Percentiles rank a stretch among this genome's conserved stretches.
phyloP scores from a whole-genome alignment of 2,888 invertebrate genomes.

The Auanema freiburgensis region DNA sequence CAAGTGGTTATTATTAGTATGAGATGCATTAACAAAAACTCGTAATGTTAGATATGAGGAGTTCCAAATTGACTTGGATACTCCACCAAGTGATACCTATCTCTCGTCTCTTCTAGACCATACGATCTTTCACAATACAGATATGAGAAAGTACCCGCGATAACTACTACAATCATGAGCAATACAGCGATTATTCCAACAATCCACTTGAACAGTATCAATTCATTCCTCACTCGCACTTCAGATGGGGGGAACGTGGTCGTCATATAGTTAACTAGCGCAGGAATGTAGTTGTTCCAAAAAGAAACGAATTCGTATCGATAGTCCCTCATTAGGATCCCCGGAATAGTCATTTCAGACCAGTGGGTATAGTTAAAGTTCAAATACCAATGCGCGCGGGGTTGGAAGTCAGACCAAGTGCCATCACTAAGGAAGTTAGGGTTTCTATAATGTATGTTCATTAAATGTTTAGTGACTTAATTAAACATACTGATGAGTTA shows the following conservation, averaged over 20 bases:
- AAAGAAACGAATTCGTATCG: slow-evolving; percentile 56
- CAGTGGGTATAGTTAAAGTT: slow-evolving; percentile 59
- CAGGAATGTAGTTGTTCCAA: slow-evolving; percentile 63
- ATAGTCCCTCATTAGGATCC: slow-evolving; percentile 53
- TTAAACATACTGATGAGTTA: slow-evolving; percentile 46
- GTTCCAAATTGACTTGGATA: slow-evolving; percentile 16
- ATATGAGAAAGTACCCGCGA: slow-evolving; percentile 50
- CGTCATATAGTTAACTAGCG: slow-evolving; percentile 63
- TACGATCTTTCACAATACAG: slow-evolving; percentile 25
- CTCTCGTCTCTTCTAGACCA: slow-evolving; percentile 17
- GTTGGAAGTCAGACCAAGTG: slow-evolving; percentile 56
- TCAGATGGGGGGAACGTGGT: slow-evolving; percentile 63
- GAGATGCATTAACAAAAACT: slow-evolving; percentile 17
- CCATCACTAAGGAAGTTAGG: slow-evolving; percentile 59
- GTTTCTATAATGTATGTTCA: slow-evolving; percentile 36
- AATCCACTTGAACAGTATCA: slow-evolving; percentile 48
- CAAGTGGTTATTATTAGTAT: no score
- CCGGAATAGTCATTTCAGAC: slow-evolving; percentile 39
- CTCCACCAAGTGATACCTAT: slow-evolving; percentile 30
- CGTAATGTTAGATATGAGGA: slow-evolving; percentile 24
- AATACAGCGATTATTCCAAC: slow-evolving; percentile 46
- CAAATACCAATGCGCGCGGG: slow-evolving; percentile 61
- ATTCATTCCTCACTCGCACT: slow-evolving; percentile 48
- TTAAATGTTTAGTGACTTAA: neutral
- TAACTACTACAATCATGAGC: slow-evolving; percentile 43